A percentile compares a stretch with the other conserved stretches of the same genome.
These are phyloP conservation scores for Pasiphila rectangulata DNA, from an alignment of 2,888 invertebrate genomes.

Conservation along the genomic window DNA sequence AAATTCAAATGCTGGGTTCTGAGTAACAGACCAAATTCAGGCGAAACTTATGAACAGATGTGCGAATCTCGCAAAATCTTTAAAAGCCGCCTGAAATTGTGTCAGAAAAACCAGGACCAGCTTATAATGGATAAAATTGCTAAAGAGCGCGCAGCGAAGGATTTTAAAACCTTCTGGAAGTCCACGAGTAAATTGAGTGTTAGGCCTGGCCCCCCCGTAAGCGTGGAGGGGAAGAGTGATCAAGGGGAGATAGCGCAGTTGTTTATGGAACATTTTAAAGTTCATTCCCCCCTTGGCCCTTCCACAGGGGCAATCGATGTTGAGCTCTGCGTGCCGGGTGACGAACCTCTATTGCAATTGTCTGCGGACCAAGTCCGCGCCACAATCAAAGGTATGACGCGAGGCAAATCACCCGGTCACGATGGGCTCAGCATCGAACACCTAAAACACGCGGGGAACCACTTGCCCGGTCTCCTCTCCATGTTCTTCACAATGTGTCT, in stretches of 20 bases:
- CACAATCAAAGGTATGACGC: background rate
- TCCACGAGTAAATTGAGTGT: constrained; percentile 16
- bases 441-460: constrained; percentile 23
- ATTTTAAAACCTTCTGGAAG: constrained; percentile 17
- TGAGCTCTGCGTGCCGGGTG: background rate
- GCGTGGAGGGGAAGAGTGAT: constrained; percentile 12
- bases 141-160: constrained; percentile 6
- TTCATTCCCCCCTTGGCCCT: background rate
- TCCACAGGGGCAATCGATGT: too few relatives aligned
- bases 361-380: background rate
- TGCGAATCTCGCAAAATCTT: background rate
- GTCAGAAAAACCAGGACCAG: constrained; percentile 20
- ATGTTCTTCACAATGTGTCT: constrained; percentile 19
- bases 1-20: background rate
- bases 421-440: constrained; percentile 22
- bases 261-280: background rate
- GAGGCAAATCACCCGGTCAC: constrained; percentile 7
- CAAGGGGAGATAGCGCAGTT: background rate
- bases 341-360: background rate
- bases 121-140: constrained; percentile 20
- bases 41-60: background rate
- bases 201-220: constrained; percentile 18
- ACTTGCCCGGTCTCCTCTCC: constrained; percentile 13
- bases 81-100: constrained; percentile 2
- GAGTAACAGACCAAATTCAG: background rate